Evolutionary conservation across 2,113 vertebrate species (phyloP), one percentile per base, ranked within the genome.

Genomic region (Lycaon pictus): DNA sequence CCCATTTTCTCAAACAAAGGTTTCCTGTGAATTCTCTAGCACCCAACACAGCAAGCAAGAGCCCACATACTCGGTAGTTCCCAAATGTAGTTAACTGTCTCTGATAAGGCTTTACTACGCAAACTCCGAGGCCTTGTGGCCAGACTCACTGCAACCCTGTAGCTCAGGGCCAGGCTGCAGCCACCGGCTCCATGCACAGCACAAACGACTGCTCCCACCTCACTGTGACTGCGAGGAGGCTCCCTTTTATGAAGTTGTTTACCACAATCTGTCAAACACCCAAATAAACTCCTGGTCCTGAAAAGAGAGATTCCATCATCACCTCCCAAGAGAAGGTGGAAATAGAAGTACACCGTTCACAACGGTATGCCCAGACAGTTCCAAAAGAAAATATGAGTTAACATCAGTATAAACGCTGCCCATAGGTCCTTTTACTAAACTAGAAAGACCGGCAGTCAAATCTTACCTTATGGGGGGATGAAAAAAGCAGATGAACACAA

Each of bases 371-470:
- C 62, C 69, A 65, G 48, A 63, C 27, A 76, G 51, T 92, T 60
- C 37, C 88, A 94, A 29, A 95, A 95, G n/a, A 20, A 95, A 95
- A 94, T 32, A 35, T 22, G 23, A 86, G 55, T 72, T 6, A 95
- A 22, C 95, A 71, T 48, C 76, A 79, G 72, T 32, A 20, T 0
- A 85, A 25, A 96, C 95, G 58, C 79, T 56, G 86, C 16, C 92
- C 81, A 23, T 11, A 20, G 48, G 88, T 62, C 88, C 71, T 98
- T n/a, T 93, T 90, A 67, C 74, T 96, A 74, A 97, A 89, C 97
- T 19, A 89, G 93, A 94, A 96, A 96, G 96, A 83, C 43, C 55
- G 93, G 90, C 53, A 92, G 97, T 95, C 97, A 97, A 94, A 92
- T 63, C 95, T 93, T 97, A 97, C 94, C 96, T 97, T 32, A 9